A percentile compares a stretch with the other conserved stretches of the same genome.
phyloP scores from a whole-genome alignment of 2,888 invertebrate species.

The Drosophila emarginata region DNA sequence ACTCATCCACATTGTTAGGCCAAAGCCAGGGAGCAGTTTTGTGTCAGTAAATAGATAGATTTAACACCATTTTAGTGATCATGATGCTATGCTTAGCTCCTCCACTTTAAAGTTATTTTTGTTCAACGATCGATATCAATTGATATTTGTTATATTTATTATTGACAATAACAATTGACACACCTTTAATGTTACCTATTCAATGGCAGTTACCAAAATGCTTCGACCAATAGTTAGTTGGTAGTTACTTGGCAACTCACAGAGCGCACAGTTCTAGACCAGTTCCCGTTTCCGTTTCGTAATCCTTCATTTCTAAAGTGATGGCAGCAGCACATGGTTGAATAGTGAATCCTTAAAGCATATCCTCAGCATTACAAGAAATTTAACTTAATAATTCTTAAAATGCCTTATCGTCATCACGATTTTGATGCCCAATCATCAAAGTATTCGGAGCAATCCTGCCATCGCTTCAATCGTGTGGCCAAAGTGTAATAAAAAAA shows the following conservation, averaged over 20 bases:
- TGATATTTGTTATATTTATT: slow-evolving; percentile 42
- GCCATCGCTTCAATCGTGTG: slow-evolving; percentile 76
- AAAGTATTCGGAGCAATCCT: slow-evolving; percentile 77
- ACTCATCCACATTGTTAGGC: neutral
- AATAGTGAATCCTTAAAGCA: slow-evolving; percentile 23
- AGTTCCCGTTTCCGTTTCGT: slow-evolving; percentile 5
- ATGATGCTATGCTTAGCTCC: slow-evolving; percentile 40
- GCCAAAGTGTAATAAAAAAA: slow-evolving; percentile 80
- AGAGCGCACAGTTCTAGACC: slow-evolving; percentile 49
- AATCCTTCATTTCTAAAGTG: slow-evolving; percentile 9
- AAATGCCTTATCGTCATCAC: slow-evolving; percentile 69
- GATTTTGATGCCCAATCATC: slow-evolving; percentile 72
- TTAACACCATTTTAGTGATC: slow-evolving; percentile 64
- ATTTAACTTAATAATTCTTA: slow-evolving; percentile 18
- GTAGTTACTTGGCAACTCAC: slow-evolving; percentile 48
- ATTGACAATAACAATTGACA: slow-evolving; percentile 58
- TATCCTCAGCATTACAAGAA: neutral
- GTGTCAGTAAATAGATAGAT: slow-evolving; percentile 50
- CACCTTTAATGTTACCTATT: neutral
- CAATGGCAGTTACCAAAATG: slow-evolving; percentile 2
- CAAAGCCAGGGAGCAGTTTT: slow-evolving; percentile 17
- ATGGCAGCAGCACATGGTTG: slow-evolving; percentile 57
- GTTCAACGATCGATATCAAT: slow-evolving; percentile 67
- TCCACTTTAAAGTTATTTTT: slow-evolving; percentile 59
- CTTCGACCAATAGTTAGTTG: neutral